These are phyloP conservation scores for Alexandromys fortis DNA, from an alignment of 2,113 vertebrate species.

Conservation along the genomic window DNA sequence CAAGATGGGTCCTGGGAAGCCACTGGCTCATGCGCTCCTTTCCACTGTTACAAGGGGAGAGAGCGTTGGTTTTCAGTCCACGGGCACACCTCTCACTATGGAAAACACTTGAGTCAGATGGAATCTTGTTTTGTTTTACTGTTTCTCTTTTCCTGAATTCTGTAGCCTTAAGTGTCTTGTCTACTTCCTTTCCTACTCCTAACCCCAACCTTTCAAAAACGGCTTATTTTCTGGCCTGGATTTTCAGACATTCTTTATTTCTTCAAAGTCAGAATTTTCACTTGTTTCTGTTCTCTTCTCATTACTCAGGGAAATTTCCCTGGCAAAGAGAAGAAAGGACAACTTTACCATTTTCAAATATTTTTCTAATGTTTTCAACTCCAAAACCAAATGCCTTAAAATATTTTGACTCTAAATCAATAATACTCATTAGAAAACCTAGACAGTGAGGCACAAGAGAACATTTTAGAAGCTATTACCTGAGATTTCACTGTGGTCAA, in stretches of 20 bases:
- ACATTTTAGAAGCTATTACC: background rate
- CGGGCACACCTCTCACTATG: background rate
- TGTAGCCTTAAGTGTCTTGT: background rate
- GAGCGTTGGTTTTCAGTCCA: background rate
- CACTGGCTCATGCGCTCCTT: background rate
- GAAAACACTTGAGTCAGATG: background rate
- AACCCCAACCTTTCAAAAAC: conserved; percentile 17
- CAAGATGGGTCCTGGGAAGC: background rate
- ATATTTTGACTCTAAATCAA: conserved; percentile 38
- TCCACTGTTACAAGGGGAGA: background rate
- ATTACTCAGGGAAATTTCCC: background rate
- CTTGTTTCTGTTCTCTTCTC: background rate
- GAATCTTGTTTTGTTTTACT: background rate
- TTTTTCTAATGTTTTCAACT: conserved; percentile 27
- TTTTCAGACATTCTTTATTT: conserved; percentile 26
- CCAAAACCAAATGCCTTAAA: conserved; percentile 7
- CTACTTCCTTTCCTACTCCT: conserved; percentile 4
- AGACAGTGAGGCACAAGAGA: background rate
- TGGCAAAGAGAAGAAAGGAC: background rate
- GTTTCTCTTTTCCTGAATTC: background rate
- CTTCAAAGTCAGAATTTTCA: conserved; percentile 24
- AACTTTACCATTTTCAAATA: background rate
- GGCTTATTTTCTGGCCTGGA: background rate
- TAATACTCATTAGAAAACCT: background rate
- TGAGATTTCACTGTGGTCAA: conserved; percentile 8